Conservation (phyloP, 2,797 vertebrate species). For the Cyclopterus lumpus region DNA sequence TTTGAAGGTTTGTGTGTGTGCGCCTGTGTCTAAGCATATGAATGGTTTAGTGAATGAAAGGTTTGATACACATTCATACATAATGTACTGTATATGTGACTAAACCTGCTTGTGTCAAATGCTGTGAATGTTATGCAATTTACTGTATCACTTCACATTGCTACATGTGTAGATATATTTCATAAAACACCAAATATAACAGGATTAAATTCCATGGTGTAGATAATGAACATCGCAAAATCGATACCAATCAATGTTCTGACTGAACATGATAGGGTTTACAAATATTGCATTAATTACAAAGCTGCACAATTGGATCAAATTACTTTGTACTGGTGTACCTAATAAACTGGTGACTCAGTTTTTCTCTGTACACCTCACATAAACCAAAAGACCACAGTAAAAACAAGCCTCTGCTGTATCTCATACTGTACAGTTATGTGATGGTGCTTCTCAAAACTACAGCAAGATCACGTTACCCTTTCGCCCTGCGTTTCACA, state of each 20-base stretch:
- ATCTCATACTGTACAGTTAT: neutral
- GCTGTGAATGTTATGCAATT: conserved; percentile 6
- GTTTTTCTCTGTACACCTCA: neutral
- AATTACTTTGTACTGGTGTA: neutral
- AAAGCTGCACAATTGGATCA: neutral
- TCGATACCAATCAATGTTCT: neutral
- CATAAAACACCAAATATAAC: neutral
- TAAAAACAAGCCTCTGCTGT: neutral
- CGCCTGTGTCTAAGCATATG: neutral
- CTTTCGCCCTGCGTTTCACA: conserved; percentile 19
- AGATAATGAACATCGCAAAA: neutral
- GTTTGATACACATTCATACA: conserved; percentile 9
- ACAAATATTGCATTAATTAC: neutral
- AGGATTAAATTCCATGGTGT: neutral
- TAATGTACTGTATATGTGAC: conserved; percentile 11
- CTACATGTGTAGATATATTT: neutral
- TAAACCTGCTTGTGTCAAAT: neutral
- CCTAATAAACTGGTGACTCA: neutral
- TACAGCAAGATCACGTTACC: conserved; percentile 17
- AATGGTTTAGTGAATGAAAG: conserved; percentile 1
- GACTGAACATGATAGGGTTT: neutral
- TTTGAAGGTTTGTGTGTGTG: neutral
- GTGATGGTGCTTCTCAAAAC: neutral
- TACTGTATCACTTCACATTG: neutral
- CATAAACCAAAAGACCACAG: neutral